Evolutionary conservation across 35 echinoderm and acorn worm genomes (phyloP), one percentile per base, ranked within the genome.

Genomic region (Lytechinus variegatus): DNA sequence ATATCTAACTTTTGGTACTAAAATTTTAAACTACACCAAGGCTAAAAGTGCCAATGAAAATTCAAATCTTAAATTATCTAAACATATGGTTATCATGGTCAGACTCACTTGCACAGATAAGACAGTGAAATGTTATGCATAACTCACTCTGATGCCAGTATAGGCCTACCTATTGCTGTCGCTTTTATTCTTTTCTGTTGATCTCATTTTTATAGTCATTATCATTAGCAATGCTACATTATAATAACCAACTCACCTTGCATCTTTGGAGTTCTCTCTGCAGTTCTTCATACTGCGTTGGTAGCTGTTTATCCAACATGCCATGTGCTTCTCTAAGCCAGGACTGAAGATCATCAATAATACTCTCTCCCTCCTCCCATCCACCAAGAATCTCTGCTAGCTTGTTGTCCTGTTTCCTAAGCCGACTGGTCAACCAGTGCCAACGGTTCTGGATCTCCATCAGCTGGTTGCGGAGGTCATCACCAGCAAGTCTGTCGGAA

Each of bases 281-380:
- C 19, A 99, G 94, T 52, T 97, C 97, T 16, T 99, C 98, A 87
- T 98, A 99, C 86, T 97, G 95, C 53, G 56, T 95, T 11, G 96
- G 96, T 27, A 99, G 89, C 54, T 95, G 95, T 27, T 86, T 94
- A 10, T 94, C 60, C 87, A 97, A 54, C 89, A 97, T 94, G 44
- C 60, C 71, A 61, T 96, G 97, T 52, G 95, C 95, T 16, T 94
- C 95, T 27, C 95, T 89, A 72, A 99, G 94, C 98, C 98, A 99
- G 7, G 52, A 55, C 86, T 98, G 96, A 55, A 99, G 91, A 4
- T 97, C 98, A n/a, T 94, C 94, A 33, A 99, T 97, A 29, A 61
- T 94, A n/a, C 97, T 92, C 16, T 99, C 97, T 33, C 95, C 94
- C 33, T 87, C 92, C 51, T 99, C 96, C 98, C 98, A 99, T 87